A percentile compares a stretch with the other conserved stretches of the same genome.
These are phyloP conservation scores for Drosophila pruinosa DNA, from an alignment of 1,140 invertebrate genomes.

Conservation along the genomic window DNA sequence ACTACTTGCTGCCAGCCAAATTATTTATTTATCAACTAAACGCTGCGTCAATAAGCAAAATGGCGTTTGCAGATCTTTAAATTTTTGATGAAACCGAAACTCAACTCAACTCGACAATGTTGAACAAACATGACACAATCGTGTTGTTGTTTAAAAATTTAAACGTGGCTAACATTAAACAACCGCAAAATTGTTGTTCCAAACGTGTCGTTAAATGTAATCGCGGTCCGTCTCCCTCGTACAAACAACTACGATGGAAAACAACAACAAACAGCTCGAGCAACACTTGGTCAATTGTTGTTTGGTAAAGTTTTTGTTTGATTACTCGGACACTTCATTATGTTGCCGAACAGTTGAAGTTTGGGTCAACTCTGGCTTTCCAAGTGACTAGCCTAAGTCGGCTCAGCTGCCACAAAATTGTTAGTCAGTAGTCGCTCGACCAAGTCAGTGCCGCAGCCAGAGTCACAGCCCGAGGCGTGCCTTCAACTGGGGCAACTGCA, in stretches of 20 bases:
- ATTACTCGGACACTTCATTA: slow-evolving; percentile 61
- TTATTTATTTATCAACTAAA: slow-evolving; percentile 73
- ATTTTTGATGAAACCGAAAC: slow-evolving; percentile 67
- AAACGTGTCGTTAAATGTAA: slow-evolving; percentile 53
- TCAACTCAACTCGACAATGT: not conserved
- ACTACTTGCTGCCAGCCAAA: slow-evolving; percentile 19
- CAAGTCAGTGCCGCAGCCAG: slow-evolving; percentile 10
- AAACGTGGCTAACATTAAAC: slow-evolving; percentile 44
- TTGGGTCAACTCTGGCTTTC: slow-evolving; percentile 56
- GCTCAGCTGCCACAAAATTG: slow-evolving; percentile 60
- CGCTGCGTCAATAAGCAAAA: slow-evolving; percentile 52
- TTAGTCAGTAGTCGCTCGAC: not conserved
- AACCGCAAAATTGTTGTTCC: slow-evolving; percentile 65
- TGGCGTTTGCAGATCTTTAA: slow-evolving; percentile 49
- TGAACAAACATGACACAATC: slow-evolving; percentile 46
- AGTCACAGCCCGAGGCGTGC: slow-evolving; percentile 48
- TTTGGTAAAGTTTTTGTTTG: slow-evolving; percentile 45
- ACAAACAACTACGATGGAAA: slow-evolving; percentile 1
- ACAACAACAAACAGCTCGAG: slow-evolving; percentile 13
- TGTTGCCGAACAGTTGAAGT: not conserved
- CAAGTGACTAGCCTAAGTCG: slow-evolving; percentile 74
- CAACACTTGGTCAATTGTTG: slow-evolving; percentile 34
- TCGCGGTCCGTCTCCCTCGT: not conserved
- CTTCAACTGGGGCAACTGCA: slow-evolving; percentile 11
- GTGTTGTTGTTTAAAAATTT: slow-evolving; percentile 41